These are phyloP conservation scores for Hemiscyllium ocellatum DNA, from an alignment of 2,113 vertebrate species.

Conservation along the genomic window DNA sequence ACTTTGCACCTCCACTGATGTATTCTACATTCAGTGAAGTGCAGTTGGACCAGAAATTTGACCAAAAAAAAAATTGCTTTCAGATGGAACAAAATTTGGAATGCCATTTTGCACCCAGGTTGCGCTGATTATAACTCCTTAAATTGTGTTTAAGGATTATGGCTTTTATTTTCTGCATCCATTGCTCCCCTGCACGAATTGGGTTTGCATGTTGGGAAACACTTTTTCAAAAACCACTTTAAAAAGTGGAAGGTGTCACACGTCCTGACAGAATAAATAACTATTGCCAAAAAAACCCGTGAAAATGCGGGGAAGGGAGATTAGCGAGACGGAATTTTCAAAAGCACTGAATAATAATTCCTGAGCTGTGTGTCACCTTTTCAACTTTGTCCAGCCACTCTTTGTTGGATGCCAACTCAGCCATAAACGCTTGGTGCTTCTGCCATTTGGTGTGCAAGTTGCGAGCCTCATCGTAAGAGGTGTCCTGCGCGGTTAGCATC, in stretches of 20 bases:
- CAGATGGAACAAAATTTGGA: not conserved
- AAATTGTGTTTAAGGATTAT: not conserved
- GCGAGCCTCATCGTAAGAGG: constrained; percentile 74
- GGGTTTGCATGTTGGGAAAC: not conserved
- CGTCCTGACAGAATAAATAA: not conserved
- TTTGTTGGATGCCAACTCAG: constrained; percentile 81
- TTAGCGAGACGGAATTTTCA: not conserved
- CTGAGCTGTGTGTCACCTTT: constrained; percentile 51
- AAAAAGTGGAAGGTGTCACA: no score
- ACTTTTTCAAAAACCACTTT: not conserved
- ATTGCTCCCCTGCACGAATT: no score
- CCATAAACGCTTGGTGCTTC: constrained; percentile 89
- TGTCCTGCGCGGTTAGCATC: constrained; percentile 86
- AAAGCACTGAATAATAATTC: no score
- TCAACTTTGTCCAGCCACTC: constrained; percentile 81
- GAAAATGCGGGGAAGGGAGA: not conserved
- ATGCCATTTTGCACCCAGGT: not conserved
- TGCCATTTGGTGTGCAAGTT: constrained; percentile 90
- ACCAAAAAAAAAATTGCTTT: not conserved
- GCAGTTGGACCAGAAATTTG: not conserved
- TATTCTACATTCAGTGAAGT: not conserved
- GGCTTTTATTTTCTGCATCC: not conserved
- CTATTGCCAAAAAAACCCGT: not conserved
- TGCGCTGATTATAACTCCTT: not conserved
- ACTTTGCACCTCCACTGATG: not conserved